Conservation (phyloP, 1,140 invertebrate species). For the Coptotermes formosanus region DNA sequence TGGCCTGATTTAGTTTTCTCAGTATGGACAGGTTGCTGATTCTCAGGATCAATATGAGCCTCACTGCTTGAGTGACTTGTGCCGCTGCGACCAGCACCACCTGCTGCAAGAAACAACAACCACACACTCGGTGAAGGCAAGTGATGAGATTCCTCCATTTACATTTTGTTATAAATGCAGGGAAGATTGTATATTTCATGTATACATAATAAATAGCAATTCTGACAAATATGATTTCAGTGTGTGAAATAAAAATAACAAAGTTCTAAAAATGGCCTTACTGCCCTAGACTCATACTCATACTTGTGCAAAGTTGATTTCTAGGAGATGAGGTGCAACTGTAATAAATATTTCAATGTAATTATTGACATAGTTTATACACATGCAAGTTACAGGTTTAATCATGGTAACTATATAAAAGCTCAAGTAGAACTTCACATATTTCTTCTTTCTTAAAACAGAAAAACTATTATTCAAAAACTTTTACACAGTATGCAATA, state of each 20-base stretch:
- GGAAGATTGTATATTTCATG: background rate
- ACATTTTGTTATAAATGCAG: background rate
- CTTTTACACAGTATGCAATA: background rate
- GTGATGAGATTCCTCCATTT: conserved; percentile 9
- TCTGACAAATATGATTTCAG: too few species aligned
- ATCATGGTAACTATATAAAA: too few species aligned
- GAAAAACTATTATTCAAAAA: background rate
- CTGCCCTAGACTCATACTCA: too few species aligned
- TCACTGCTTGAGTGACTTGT: conserved; percentile 27
- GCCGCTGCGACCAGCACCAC: conserved; percentile 21
- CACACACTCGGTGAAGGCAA: conserved; percentile 27
- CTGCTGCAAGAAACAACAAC: conserved; percentile 23
- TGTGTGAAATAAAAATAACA: too few species aligned
- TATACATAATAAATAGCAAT: background rate
- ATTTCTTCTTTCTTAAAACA: background rate
- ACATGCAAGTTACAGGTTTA: too few species aligned
- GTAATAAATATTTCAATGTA: too few species aligned
- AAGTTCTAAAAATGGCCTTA: too few species aligned
- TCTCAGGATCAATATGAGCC: conserved; percentile 26
- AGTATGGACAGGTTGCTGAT: background rate
- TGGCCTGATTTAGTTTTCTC: background rate
- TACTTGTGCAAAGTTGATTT: too few species aligned
- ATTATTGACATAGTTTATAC: too few species aligned
- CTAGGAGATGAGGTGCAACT: too few species aligned
- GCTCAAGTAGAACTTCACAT: background rate